phyloP scores from a whole-genome alignment of 2,797 vertebrate species.

The Arvicola amphibius region DNA sequence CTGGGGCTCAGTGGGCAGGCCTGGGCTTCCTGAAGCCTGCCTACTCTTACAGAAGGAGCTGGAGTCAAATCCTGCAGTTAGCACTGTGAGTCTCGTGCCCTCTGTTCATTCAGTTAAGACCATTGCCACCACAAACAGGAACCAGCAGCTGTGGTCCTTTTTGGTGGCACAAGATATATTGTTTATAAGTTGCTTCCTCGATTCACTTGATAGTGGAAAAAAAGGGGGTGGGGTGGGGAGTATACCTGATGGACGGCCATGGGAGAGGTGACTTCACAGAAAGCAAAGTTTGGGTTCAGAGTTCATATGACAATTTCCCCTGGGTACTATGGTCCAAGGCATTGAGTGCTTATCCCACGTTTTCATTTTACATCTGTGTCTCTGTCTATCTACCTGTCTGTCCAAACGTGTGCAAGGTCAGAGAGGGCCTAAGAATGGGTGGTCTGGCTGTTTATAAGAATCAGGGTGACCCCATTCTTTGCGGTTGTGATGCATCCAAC shows the following conservation, averaged over 20 bases:
- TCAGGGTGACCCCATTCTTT: not conserved
- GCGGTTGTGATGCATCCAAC: not conserved
- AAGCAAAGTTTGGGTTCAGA: not conserved
- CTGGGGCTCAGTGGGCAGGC: not conserved
- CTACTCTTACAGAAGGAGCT: not conserved
- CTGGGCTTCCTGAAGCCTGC: not conserved
- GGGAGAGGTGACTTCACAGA: not conserved
- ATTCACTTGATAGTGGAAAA: conserved; percentile 47
- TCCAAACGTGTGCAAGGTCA: not conserved
- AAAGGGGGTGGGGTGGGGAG: not conserved
- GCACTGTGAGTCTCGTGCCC: not conserved
- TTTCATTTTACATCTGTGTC: not conserved
- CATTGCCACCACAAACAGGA: conserved; percentile 66
- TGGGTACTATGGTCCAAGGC: not conserved
- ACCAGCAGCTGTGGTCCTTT: conserved; percentile 62
- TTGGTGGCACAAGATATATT: conserved; percentile 53
- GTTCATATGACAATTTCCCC: not conserved
- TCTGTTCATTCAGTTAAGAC: conserved; percentile 50
- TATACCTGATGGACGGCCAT: conserved; percentile 37
- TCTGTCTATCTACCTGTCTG: not conserved
- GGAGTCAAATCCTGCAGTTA: not conserved
- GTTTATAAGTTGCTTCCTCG: conserved; percentile 69
- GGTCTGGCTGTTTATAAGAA: not conserved
- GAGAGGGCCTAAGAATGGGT: not conserved
- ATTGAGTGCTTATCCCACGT: not conserved